Percentiles rank a stretch among this genome's conserved stretches.
These are phyloP conservation scores for Chlamydotis undulata DNA, from an alignment of 2,113 vertebrate species.

Conservation along the genomic window DNA sequence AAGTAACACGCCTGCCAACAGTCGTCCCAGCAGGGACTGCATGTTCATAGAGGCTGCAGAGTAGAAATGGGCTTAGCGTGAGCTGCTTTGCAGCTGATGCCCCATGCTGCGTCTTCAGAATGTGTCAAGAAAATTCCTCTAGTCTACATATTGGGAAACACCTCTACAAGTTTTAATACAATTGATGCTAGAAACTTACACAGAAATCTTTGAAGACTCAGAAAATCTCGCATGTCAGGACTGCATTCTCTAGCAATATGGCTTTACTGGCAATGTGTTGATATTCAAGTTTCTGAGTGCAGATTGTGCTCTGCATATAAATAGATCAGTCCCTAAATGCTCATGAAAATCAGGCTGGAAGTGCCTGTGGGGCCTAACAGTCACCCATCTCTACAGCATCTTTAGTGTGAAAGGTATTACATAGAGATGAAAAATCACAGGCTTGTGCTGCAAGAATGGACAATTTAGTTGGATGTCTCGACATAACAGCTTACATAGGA, in stretches of 20 bases:
- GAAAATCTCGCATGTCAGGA: neutral
- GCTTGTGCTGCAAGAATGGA: neutral
- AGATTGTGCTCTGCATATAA: neutral
- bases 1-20: rapidly evolving
- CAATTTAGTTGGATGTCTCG: neutral
- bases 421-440: neutral
- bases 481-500: neutral
- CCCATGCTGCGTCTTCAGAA: neutral
- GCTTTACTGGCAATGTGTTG: neutral
- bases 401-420: neutral
- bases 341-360: neutral
- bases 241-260: neutral
- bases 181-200: neutral
- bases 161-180: neutral
- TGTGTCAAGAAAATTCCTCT: neutral
- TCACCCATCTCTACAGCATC: neutral
- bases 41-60: neutral
- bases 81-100: neutral
- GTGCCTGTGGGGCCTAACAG: neutral
- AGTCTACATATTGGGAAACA: neutral
- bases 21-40: neutral
- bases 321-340: neutral
- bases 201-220: neutral
- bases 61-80: neutral
- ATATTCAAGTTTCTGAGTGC: neutral